Evolutionary conservation across 2,888 invertebrate species (phyloP), one percentile per base, ranked within the genome.

Genomic region (Allygus modestus): DNA sequence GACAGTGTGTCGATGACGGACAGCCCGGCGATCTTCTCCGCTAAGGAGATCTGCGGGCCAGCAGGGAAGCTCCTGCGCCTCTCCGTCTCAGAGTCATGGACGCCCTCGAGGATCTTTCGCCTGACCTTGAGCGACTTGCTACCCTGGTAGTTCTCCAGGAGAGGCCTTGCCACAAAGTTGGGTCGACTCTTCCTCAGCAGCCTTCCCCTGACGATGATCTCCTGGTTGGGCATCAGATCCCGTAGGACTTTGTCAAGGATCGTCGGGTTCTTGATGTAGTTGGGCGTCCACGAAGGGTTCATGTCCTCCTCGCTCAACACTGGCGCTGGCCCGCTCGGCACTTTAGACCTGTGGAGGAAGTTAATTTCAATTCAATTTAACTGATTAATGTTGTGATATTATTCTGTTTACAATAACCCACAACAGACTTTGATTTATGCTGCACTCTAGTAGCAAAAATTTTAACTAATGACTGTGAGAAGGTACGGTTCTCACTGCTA

Each of bases 211-310:
- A 77, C 41, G 28, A 77, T 46, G 28, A 77, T 77, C 46, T 77
- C 77, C 71, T 77, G 43, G 23, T 77, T 77, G 28, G 77, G 77
- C 81, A 61, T 61, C 15, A 58, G 43, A 37, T 81, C 81, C 28
- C 20, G 1, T 9, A 81, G 81, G 23, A 58, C 81, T 26, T 23
- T 58, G 65, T 61, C 43, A 26, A 61, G 20, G 58, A 61, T 61
- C 1, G 61, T 41, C 0, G 61, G 81, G 43, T 81, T 65, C 65
- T 33, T 61, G 5, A 81, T 28, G 65, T 61, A 58, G 41, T 61
- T 61, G 37, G 81, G 26, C 5, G 41, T 37, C 61, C 41, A 33
- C 9, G 33, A 28, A 0, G 65, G 77, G n/a, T 51, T 28, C 46
- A 43, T 46, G 17, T 73, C 73, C 41, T 77, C 77, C 9, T 51